phyloP scores from a whole-genome alignment of 2,113 vertebrate species.

The Hippocampus comes region DNA sequence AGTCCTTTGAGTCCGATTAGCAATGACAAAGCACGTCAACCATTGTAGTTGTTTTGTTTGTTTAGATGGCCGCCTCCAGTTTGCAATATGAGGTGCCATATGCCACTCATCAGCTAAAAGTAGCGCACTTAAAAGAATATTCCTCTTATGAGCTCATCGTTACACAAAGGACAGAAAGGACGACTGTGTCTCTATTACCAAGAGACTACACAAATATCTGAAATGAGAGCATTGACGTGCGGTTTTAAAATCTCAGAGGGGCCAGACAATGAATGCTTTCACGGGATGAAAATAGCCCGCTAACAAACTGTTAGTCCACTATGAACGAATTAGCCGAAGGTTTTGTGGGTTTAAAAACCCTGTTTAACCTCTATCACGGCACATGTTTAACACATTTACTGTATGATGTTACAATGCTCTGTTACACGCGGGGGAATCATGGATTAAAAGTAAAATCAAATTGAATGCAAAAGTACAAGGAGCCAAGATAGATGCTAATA shows the following conservation, averaged over 20 bases:
- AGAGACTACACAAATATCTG: slow-evolving; percentile 53
- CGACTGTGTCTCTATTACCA: slow-evolving; percentile 53
- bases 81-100: slow-evolving; percentile 63
- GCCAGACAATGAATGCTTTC: slow-evolving; percentile 57
- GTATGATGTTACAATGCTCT: neutral
- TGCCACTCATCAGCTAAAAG: slow-evolving; percentile 69
- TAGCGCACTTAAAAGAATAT: slow-evolving; percentile 58
- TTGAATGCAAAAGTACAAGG: slow-evolving; percentile 40
- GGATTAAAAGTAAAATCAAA: neutral
- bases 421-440: neutral
- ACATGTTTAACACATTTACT: slow-evolving; percentile 10
- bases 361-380: slow-evolving; percentile 1
- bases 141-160: slow-evolving; percentile 54
- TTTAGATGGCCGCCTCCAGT: slow-evolving; percentile 60
- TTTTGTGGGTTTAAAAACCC: slow-evolving; percentile 1
- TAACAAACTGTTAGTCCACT: slow-evolving; percentile 46
- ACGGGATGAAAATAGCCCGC: slow-evolving; percentile 60
- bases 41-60: slow-evolving; percentile 68
- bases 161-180: slow-evolving; percentile 67
- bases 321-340: slow-evolving; percentile 29
- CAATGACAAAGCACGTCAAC: slow-evolving; percentile 61
- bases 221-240: slow-evolving; percentile 40
- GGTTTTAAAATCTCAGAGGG: slow-evolving; percentile 37
- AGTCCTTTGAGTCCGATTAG: slow-evolving; percentile 67
- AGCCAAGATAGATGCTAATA: slow-evolving; percentile 65